phyloP scores from a whole-genome alignment of 1,140 invertebrate genomes.

The Trigoniulus corallinus region DNA sequence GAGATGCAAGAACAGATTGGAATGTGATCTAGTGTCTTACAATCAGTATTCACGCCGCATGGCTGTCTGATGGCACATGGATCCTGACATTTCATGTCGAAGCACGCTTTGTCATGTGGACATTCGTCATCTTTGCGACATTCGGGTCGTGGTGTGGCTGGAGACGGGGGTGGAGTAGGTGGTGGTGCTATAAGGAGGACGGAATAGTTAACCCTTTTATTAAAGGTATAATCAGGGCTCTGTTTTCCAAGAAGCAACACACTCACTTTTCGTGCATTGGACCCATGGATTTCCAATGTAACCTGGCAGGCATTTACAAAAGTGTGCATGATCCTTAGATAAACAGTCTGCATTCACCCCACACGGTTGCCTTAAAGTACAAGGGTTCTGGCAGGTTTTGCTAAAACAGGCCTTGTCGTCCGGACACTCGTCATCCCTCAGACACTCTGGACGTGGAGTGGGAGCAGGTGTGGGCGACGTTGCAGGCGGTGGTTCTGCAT shows the following conservation, averaged over 20 bases:
- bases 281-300: slow-evolving; percentile 45
- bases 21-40: slow-evolving; percentile 57
- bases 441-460: slow-evolving; percentile 13
- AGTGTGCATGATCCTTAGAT: slow-evolving; percentile 58
- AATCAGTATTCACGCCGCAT: slow-evolving; percentile 35
- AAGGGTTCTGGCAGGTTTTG: slow-evolving; percentile 69
- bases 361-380: slow-evolving; percentile 57
- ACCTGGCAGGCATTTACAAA: slow-evolving; percentile 64
- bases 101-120: slow-evolving; percentile 12
- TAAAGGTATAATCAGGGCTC: not conserved
- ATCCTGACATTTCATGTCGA: slow-evolving; percentile 13
- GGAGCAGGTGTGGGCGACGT: slow-evolving; percentile 7
- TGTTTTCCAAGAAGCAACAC: slow-evolving; percentile 10
- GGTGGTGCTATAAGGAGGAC: not conserved
- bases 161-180: too few species aligned
- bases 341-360: slow-evolving; percentile 50
- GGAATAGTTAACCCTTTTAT: not conserved
- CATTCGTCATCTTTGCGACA: slow-evolving; percentile 14
- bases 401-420: slow-evolving; percentile 65
- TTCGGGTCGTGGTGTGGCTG: slow-evolving; percentile 7
- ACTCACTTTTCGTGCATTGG: slow-evolving; percentile 50
- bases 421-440: slow-evolving; percentile 30
- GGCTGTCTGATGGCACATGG: slow-evolving; percentile 14
- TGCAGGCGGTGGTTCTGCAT: not conserved
- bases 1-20: slow-evolving; percentile 31